Evolutionary conservation across 2,113 vertebrate species (phyloP), one percentile per base, ranked within the genome.

Genomic region (Uropsilus gracilis): DNA sequence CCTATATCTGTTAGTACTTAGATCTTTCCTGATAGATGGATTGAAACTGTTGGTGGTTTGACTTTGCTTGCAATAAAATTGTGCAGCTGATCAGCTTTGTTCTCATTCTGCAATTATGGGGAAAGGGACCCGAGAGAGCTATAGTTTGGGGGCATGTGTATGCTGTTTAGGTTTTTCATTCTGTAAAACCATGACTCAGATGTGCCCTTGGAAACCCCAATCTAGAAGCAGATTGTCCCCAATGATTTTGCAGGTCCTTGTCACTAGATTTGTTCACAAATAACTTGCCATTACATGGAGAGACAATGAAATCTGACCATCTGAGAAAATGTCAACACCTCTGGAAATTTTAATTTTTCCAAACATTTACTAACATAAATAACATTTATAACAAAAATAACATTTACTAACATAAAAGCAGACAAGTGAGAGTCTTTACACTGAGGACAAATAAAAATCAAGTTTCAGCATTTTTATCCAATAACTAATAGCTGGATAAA

Each of bases 1-100:
- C 64, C 94, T 61, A 97, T 98, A 98, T 96, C 97, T 94, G 96
- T 97, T 96, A 92, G 39, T 95, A 59, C 85, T 96, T 96, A 63
- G 89, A 93, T 98, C 97, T 96, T 97, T 94, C 86, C 88, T 94
- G 95, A 96, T 83, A 96, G 86, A 96, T 92, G 85, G 92, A 96
- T 77, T 89, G 85, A 97, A 98, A 93, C 37, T 53, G 87, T 71
- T 73, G 3, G 53, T 92, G 72, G 78, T 57, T 90, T 96, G 89
- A 95, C 86, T 97, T 94, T 9, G 5, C 61, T 89, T 91, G 96
- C 76, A 89, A 94, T 64, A 98, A 97, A 92, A 90, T 42, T 75
- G 71, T 96, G 93, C 48, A 97, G 85, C 39, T 46, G 6, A 80
- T 94, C 90, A 97, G 95, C 71, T 97, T 55, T 61, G 89, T 94